A percentile compares a stretch with the other conserved stretches of the same genome.
phyloP scores from a whole-genome alignment of 2,888 invertebrate genomes.

The Pherbina coryleti region DNA sequence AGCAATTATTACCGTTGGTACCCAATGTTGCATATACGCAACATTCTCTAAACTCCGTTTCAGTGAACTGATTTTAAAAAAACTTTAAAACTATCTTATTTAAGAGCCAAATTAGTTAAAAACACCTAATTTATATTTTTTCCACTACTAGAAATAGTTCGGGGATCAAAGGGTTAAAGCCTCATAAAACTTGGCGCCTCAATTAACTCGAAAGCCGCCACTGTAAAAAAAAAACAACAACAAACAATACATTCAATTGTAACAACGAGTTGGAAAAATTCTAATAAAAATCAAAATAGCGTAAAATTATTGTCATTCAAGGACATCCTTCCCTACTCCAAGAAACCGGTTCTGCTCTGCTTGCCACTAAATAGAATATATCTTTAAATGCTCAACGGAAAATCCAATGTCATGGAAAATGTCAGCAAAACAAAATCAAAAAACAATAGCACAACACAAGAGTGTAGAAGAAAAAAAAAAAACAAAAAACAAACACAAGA shows the following conservation, averaged over 20 bases:
- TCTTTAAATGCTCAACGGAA: too few species aligned
- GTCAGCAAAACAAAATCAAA: neutral
- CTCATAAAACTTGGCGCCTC: neutral
- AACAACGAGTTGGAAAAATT: constrained; percentile 24
- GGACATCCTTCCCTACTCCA: neutral
- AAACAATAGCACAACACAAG: neutral
- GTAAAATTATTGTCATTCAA: constrained; percentile 13
- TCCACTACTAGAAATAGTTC: too few species aligned
- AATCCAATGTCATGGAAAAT: neutral
- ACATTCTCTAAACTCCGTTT: too few species aligned
- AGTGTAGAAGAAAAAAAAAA: neutral
- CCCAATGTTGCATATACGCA: too few species aligned
- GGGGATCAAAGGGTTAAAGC: neutral
- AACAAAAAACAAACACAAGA: neutral
- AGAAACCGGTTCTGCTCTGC: neutral
- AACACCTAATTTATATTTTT: too few species aligned
- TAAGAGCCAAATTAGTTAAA: too few species aligned
- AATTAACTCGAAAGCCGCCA: neutral
- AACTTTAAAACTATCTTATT: too few species aligned
- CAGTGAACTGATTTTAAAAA: too few species aligned
- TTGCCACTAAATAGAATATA: neutral
- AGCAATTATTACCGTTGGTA: too few species aligned
- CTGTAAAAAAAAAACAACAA: neutral
- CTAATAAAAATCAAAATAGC: constrained; percentile 20
- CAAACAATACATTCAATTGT: neutral